Percentiles rank a stretch among this genome's conserved stretches.
Evolutionary conservation across 2,113 vertebrate species (phyloP).

Genomic region (Channa maculata): DNA sequence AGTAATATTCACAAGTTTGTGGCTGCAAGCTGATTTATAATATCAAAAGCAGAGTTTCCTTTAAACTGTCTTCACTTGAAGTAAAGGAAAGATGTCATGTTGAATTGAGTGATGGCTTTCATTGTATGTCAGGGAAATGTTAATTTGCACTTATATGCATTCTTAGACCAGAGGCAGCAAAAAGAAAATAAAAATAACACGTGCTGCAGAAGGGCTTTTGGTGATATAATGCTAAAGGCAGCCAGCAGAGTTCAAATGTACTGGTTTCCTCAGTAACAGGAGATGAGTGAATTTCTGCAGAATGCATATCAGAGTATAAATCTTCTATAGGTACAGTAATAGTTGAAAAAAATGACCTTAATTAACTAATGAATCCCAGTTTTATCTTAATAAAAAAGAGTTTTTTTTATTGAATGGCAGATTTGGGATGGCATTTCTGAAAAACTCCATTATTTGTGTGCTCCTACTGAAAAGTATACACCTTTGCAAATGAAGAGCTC

Average conservation of each 20-base stretch:
- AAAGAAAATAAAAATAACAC: constrained; percentile 42
- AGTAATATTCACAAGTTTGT: constrained; percentile 41
- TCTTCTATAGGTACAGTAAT: too few relatives aligned
- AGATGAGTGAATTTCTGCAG: neutral
- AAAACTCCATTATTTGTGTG: too few relatives aligned
- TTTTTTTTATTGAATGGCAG: too few relatives aligned
- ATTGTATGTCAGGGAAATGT: constrained; percentile 19
- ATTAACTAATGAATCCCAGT: too few relatives aligned
- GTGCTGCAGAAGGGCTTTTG: constrained; percentile 23
- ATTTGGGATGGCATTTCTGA: too few relatives aligned
- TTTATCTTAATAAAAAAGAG: too few relatives aligned
- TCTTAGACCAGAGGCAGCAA: constrained; percentile 25
- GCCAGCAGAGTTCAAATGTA: constrained; percentile 28
- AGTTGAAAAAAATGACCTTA: too few relatives aligned
- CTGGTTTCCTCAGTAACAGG: constrained; percentile 13
- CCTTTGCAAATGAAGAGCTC: too few relatives aligned
- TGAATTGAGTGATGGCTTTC: constrained; percentile 5
- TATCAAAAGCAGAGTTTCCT: constrained; percentile 57
- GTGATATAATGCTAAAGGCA: constrained; percentile 17
- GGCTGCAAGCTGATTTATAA: constrained; percentile 29
- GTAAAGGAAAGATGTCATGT: neutral
- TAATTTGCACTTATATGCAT: neutral
- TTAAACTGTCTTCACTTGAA: constrained; percentile 44
- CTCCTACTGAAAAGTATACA: too few relatives aligned
- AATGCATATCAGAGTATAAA: neutral